Conservation (phyloP, 2,888 invertebrate species). For the Papilio gigon region DNA sequence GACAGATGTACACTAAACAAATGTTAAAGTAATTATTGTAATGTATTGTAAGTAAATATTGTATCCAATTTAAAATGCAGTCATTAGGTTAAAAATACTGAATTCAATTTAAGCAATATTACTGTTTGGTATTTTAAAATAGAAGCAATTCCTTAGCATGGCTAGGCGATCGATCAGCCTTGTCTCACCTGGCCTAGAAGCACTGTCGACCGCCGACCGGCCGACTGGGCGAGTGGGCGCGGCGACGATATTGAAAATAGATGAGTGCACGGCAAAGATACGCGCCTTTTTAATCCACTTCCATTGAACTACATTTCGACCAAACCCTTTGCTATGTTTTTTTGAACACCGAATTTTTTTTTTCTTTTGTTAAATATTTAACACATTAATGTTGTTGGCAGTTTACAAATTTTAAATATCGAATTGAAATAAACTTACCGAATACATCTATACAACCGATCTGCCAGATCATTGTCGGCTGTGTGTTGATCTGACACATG, state of each 20-base stretch:
- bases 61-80: not conserved
- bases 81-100: not conserved
- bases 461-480: conserved; percentile 91
- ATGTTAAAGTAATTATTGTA: too few species aligned
- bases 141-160: conserved; percentile 10
- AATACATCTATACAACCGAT: conserved; percentile 94
- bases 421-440: conserved; percentile 85
- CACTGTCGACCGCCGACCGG: too few species aligned
- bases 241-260: conserved; percentile 39
- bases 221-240: conserved; percentile 45
- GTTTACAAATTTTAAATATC: too few species aligned
- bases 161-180: conserved; percentile 50
- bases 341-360: not conserved
- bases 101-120: not conserved
- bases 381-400: too few species aligned
- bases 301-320: not conserved
- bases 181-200: conserved; percentile 51
- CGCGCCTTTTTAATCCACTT: conserved; percentile 39
- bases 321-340: conserved; percentile 2
- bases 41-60: too few species aligned
- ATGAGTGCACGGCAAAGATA: conserved; percentile 40
- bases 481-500: conserved; percentile 95
- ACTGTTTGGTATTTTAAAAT: conserved; percentile 20
- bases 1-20: too few species aligned
- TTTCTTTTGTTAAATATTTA: not conserved